Evolutionary conservation across 1,140 invertebrate species (phyloP).

Genomic region (Cotesia typhae): DNA sequence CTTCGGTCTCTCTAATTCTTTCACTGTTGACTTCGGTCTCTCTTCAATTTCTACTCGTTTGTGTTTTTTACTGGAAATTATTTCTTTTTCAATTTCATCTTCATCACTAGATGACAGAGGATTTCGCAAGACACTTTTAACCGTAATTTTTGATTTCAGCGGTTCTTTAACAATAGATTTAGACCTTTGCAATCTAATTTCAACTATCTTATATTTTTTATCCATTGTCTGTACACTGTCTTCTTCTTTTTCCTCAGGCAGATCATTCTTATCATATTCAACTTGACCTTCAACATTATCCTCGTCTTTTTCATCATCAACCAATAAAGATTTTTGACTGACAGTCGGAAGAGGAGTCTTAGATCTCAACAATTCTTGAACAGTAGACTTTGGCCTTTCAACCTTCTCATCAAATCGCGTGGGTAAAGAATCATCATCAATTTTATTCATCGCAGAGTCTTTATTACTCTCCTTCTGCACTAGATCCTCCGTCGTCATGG

Average conservation of each 20-base stretch:
- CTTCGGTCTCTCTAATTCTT: conserved; percentile 1
- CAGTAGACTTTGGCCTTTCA: not conserved
- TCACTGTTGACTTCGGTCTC: conserved; percentile 9
- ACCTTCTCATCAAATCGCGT: not conserved
- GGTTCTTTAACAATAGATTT: conserved; percentile 6
- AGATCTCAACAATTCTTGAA: not conserved
- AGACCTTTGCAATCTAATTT: conserved; percentile 25
- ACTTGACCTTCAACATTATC: no score
- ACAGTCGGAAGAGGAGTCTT: not conserved
- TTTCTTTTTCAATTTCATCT: not conserved
- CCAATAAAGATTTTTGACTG: not conserved
- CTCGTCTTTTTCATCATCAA: not conserved
- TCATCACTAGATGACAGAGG: not conserved
- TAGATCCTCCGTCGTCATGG: not conserved
- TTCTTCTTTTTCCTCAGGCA: not conserved
- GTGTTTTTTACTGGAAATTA: not conserved
- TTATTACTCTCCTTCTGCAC: not conserved
- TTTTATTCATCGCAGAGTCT: not conserved
- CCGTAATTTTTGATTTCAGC: not conserved
- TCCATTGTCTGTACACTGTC: not conserved
- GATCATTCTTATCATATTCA: not conserved
- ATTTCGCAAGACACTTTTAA: no score
- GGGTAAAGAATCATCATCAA: not conserved
- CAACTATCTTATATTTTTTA: not conserved
- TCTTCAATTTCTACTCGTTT: conserved; percentile 3